Evolutionary conservation across 2,797 vertebrate genomes (phyloP).

Genomic region (Hemibagrus guttatus): DNA sequence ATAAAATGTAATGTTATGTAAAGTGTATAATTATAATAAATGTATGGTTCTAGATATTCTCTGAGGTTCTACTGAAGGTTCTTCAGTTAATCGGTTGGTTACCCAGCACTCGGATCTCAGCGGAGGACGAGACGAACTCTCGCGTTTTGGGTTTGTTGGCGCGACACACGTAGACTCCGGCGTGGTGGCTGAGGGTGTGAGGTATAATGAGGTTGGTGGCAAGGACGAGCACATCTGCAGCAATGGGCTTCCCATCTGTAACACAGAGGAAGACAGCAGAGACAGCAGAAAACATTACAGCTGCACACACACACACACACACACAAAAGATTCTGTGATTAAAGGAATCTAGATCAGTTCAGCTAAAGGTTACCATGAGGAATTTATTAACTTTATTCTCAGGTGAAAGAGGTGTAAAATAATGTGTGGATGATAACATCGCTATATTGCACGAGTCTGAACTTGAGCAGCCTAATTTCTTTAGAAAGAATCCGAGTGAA

Average conservation of each 20-base stretch:
- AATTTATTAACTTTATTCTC: no score
- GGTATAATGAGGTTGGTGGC: constrained; percentile 92
- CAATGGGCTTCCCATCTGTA: constrained; percentile 90
- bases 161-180: constrained; percentile 90
- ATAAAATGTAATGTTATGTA: background rate
- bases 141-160: constrained; percentile 94
- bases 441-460: no score
- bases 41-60: background rate
- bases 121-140: constrained; percentile 86
- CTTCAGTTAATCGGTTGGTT: constrained; percentile 24
- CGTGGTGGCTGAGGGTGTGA: constrained; percentile 85
- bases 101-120: constrained; percentile 91
- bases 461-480: no score
- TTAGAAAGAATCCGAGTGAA: no score
- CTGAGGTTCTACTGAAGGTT: no score
- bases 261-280: constrained; percentile 5
- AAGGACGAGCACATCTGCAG: constrained; percentile 89
- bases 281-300: background rate
- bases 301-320: background rate
- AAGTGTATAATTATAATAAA: background rate
- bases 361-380: no score
- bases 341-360: no score
- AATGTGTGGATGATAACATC: no score
- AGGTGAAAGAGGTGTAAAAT: no score
- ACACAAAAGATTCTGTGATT: no score